phyloP scores from a whole-genome alignment of 2,113 vertebrate genomes.

The Embiotoca jacksoni region DNA sequence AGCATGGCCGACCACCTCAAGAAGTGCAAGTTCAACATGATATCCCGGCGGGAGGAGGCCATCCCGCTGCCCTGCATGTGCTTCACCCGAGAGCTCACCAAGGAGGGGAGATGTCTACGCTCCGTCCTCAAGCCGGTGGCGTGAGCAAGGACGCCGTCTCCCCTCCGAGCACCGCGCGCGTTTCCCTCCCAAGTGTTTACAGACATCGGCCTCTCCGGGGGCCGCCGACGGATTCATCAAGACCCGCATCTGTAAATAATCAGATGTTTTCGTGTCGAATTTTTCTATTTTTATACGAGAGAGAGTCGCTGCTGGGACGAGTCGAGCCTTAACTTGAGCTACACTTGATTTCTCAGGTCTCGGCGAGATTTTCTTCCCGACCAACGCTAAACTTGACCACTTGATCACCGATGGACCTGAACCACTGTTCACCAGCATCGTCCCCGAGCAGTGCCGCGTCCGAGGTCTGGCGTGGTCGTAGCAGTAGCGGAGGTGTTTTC shows the following conservation, averaged over 20 bases:
- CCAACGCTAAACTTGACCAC: too few relatives aligned
- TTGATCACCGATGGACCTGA: too few relatives aligned
- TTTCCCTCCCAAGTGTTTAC: slow-evolving; percentile 69
- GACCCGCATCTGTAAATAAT: slow-evolving; percentile 87
- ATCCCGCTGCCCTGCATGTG: slow-evolving; percentile 98
- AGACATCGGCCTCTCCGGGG: slow-evolving; percentile 43
- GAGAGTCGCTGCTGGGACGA: slow-evolving; percentile 78
- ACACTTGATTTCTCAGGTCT: slow-evolving; percentile 85
- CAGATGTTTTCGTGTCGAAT: slow-evolving; percentile 88
- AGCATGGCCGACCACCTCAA: slow-evolving; percentile 99
- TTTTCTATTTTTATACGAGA: slow-evolving; percentile 82
- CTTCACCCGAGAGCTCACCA: slow-evolving; percentile 96
- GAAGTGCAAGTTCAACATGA: slow-evolving; percentile 94
- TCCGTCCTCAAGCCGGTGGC: slow-evolving; percentile 95
- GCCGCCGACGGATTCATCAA: background rate
- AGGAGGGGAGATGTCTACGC: slow-evolving; percentile 93
- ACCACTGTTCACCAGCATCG: slow-evolving; percentile 23
- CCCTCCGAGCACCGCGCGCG: slow-evolving; percentile 28
- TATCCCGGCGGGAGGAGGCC: slow-evolving; percentile 92
- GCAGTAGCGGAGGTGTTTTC: background rate
- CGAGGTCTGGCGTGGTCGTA: background rate
- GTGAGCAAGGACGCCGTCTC: slow-evolving; percentile 69
- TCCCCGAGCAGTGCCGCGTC: background rate
- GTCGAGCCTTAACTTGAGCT: slow-evolving; percentile 91
- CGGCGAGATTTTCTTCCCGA: slow-evolving; percentile 39